Base-by-base conservation (phyloP, 1,140 invertebrate species). In the Choristoneura fumiferana region DNA sequence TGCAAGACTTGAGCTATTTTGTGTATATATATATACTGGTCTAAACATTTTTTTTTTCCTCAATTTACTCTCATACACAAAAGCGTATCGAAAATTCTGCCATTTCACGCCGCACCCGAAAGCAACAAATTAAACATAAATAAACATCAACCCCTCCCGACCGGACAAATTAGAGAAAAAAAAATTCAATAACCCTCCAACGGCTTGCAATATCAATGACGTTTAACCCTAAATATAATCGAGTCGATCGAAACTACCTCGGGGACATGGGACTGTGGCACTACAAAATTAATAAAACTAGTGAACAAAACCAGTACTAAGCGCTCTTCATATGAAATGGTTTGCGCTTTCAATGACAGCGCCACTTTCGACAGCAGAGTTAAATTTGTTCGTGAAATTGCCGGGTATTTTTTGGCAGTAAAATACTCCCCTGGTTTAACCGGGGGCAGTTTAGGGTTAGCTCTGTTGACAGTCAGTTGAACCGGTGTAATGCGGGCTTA, bases 221-320 rank as follows among this genome's bases (percentile, higher is more conserved):
- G 73, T 86, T 88, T 88, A 86, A 88, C 83, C 85, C 83, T 84
- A 84, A 82, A 86, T 75, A 79, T 86, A 87, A 88, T 88, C 80
- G 81, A 75, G 75, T 78, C 70, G 62, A 78, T 83, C 81, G 80
- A 85, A 88, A 88, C 85, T 84, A 88, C 85, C 85, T 88, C 76
- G 71, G 85, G 85, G 85, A 84, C 83, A 76, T 66, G 43, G 76
- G 78, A 79, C 76, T 69, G 71, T 73, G 14, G 3, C 14, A 15
- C 13, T 1, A 18, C 52, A 35, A 54, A 54, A 35, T 49, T 45
- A 29, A 22, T 3, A 49, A 49, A 8, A 18, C 43, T 0, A 1
- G 14, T 18, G 43, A 17, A 12, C 10, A 13, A 33, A n/a, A 3
- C 4, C 8, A 5, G 22, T 22, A 49, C 43, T 49, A 49, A 49